A percentile compares a stretch with the other conserved stretches of the same genome.
phyloP scores from a whole-genome alignment of 2,113 vertebrate species.

The Hippolais icterina region DNA sequence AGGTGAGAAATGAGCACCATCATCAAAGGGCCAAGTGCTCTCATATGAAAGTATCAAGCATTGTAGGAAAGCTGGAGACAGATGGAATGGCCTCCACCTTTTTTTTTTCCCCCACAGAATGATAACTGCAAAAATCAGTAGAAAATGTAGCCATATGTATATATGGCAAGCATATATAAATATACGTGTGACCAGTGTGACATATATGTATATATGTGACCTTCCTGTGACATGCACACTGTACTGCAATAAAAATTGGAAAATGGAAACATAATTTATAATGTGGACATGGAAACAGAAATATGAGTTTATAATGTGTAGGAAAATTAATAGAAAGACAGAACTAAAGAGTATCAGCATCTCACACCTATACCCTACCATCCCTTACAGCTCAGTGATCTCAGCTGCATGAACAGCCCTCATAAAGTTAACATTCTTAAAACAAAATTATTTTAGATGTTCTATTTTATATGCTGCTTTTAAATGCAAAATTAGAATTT shows the following conservation, averaged over 20 bases:
- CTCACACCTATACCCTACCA: not conserved
- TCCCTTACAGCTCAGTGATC: not conserved
- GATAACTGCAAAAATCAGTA: not conserved
- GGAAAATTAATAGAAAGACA: not conserved
- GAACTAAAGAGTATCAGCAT: not conserved
- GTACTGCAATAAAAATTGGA: not conserved
- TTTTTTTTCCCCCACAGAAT: not conserved
- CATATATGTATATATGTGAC: too few species aligned
- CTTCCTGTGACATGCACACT: not conserved
- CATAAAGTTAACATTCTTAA: not conserved
- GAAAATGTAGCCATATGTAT: not conserved
- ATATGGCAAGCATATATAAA: not conserved
- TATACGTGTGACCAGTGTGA: not conserved
- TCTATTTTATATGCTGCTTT: not conserved
- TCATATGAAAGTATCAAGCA: not conserved
- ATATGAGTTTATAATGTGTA: too few species aligned
- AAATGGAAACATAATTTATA: not conserved
- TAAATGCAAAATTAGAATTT: not conserved
- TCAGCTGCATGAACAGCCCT: not conserved
- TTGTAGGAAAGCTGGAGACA: not conserved
- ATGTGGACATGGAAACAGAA: too few species aligned
- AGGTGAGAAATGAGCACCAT: not conserved
- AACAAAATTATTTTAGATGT: not conserved
- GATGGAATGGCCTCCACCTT: not conserved
- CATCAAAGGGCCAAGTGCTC: not conserved